Percentiles rank a stretch among this genome's conserved stretches.
Evolutionary conservation across 1,140 invertebrate species (phyloP).

Genomic region (Polypedilum vanderplanki): DNA sequence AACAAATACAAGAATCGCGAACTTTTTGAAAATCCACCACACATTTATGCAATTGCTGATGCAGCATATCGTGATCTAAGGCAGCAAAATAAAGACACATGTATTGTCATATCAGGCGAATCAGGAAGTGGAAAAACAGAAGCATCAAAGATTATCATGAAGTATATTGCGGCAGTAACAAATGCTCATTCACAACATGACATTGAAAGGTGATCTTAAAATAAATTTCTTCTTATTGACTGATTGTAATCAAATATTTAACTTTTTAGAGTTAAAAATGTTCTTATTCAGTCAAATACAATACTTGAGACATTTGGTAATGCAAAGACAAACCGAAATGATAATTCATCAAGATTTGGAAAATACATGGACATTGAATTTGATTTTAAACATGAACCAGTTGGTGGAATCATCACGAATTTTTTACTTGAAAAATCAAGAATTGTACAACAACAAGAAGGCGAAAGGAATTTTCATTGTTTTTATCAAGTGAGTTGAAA

Average conservation of each 20-base stretch:
- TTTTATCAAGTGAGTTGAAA: conserved; percentile 85
- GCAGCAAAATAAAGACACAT: conserved; percentile 81
- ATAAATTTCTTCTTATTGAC: conserved; percentile 28
- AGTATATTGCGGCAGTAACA: conserved; percentile 96
- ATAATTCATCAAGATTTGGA: conserved; percentile 95
- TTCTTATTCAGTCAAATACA: conserved; percentile 90
- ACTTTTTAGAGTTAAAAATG: conserved; percentile 84
- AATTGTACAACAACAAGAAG: conserved; percentile 84
- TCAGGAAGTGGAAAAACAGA: conserved; percentile 89
- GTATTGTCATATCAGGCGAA: conserved; percentile 94
- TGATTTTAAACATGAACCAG: conserved; percentile 95
- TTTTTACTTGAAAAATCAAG: conserved; percentile 95
- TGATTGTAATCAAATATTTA: conserved; percentile 30
- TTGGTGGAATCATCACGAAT: conserved; percentile 93
- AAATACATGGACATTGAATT: conserved; percentile 99
- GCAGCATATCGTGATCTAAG: conserved; percentile 88
- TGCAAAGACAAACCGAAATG: conserved; percentile 95
- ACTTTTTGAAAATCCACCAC: conserved; percentile 89
- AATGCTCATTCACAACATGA: conserved; percentile 86
- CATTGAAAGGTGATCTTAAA: conserved; percentile 70
- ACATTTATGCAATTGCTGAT: conserved; percentile 92
- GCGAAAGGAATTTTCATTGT: conserved; percentile 94
- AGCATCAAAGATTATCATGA: conserved; percentile 98
- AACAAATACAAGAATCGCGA: conserved; percentile 84
- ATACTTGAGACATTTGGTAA: conserved; percentile 96